Base-by-base conservation (phyloP, 1,140 invertebrate species). In the Telenomus remus region DNA sequence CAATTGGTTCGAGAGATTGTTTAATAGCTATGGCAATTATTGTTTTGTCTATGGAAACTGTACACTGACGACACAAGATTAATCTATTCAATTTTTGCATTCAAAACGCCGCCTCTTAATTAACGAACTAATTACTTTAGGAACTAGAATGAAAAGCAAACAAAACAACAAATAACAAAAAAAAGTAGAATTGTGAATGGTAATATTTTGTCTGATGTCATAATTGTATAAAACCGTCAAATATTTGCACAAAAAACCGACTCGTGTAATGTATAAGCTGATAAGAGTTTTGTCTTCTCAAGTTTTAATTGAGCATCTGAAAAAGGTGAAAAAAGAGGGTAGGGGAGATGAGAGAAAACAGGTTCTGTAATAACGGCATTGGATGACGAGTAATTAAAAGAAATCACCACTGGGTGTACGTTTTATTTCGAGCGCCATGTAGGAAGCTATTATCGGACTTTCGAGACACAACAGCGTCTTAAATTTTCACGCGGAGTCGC, bases 371-470 rank as follows among this genome's bases (percentile, higher is more conserved):
- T 33, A 50, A 6, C 5, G 15, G 27, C 15, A 56, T 13, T 56
- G 3, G 27, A 55, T 33, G 44, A 73, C 60, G 4, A 27, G 44
- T 55, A 73, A 74, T 74, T 74, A 75, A 75, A 75, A 64, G 64
- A 60, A 69, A 43, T 64, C 57, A 47, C 59, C 56, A 53, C 46
- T 44, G 44, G 12, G 49, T 49, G 49, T 49, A 50, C 51, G 51
- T 61, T 74, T 74, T 74, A 74, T 74, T 74, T 74, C 16, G 51
- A 68, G 64, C 72, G 60, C 42, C 44, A 60, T 42, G 72, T 65
- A 65, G 64, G 72, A 76, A 69, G 60, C 65, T 76, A 76, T 76
- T 76, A 76, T 76, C 72, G 72, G 72, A 76, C 65, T 69, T 76
- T 76, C 65, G 65, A 76, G 65, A 76, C 72, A 76, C 59, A 76